phyloP scores from a whole-genome alignment of 2,888 invertebrate genomes.

The Acanthoscelides obtectus region DNA sequence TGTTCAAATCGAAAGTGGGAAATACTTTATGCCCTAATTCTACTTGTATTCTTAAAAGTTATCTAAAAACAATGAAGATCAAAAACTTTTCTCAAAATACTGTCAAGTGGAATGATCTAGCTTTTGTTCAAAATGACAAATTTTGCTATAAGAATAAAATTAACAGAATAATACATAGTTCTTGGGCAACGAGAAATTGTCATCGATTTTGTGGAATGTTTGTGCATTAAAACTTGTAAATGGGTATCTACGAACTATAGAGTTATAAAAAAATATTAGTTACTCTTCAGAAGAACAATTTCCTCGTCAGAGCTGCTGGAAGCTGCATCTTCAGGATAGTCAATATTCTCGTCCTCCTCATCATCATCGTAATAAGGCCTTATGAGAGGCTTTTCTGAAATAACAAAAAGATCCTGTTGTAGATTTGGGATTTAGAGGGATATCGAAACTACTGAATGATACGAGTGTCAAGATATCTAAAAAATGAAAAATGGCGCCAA shows the following conservation, averaged over 20 bases:
- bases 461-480: too few relatives aligned
- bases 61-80: neutral
- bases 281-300: constrained; percentile 7
- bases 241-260: neutral
- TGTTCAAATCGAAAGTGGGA: neutral
- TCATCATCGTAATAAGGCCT: constrained; percentile 72
- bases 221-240: neutral
- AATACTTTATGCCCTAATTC: neutral
- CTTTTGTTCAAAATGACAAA: too few relatives aligned
- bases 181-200: too few relatives aligned
- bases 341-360: constrained; percentile 45
- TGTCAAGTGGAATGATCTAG: neutral
- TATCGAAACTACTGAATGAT: too few relatives aligned
- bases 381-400: constrained; percentile 37
- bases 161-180: too few relatives aligned
- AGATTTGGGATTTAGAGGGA: too few relatives aligned
- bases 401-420: constrained; percentile 22
- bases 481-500: too few relatives aligned
- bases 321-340: constrained; percentile 8
- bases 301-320: constrained; percentile 22
- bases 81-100: neutral
- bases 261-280: neutral
- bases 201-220: neutral
- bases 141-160: too few relatives aligned
- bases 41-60: neutral